Percentiles rank a stretch among this genome's conserved stretches.
Evolutionary conservation across 2,113 vertebrate species (phyloP).

Genomic region (Platichthys flesus): DNA sequence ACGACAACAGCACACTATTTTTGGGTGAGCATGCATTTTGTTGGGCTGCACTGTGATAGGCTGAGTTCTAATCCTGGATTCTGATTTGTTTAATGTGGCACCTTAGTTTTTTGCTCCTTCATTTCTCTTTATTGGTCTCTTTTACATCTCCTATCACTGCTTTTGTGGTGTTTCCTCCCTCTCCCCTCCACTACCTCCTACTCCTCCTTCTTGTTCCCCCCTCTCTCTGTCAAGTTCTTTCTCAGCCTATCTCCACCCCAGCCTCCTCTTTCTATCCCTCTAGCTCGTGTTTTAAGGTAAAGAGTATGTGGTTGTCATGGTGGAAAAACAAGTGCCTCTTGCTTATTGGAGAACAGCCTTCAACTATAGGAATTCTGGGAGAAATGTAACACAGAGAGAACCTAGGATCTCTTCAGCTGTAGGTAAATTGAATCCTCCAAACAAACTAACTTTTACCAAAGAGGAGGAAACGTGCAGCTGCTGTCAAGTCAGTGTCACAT

Average conservation of each 20-base stretch:
- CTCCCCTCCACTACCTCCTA: conserved; percentile 20
- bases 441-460: conserved; percentile 31
- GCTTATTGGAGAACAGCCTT: conserved; percentile 77
- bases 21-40: conserved; percentile 62
- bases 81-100: conserved; percentile 67
- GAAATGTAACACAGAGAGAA: conserved; percentile 49
- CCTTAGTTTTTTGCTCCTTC: conserved; percentile 57
- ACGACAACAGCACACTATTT: conserved; percentile 34
- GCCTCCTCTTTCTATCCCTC: conserved; percentile 57
- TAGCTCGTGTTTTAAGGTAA: conserved; percentile 77
- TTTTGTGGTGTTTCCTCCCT: conserved; percentile 55
- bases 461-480: conserved; percentile 39
- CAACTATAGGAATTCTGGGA: conserved; percentile 83
- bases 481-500: conserved; percentile 43
- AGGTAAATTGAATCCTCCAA: conserved; percentile 37
- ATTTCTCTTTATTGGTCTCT: conserved; percentile 48
- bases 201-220: conserved; percentile 26
- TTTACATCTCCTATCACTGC: conserved; percentile 56
- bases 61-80: conserved; percentile 59
- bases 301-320: conserved; percentile 79
- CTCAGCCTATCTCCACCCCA: conserved; percentile 40
- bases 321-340: conserved; percentile 77
- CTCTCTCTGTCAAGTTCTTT: conserved; percentile 18
- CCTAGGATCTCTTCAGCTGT: conserved; percentile 6
- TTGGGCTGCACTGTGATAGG: conserved; percentile 64